phyloP scores from a whole-genome alignment of 2,888 invertebrate genomes.

The Dynastes grantii region DNA sequence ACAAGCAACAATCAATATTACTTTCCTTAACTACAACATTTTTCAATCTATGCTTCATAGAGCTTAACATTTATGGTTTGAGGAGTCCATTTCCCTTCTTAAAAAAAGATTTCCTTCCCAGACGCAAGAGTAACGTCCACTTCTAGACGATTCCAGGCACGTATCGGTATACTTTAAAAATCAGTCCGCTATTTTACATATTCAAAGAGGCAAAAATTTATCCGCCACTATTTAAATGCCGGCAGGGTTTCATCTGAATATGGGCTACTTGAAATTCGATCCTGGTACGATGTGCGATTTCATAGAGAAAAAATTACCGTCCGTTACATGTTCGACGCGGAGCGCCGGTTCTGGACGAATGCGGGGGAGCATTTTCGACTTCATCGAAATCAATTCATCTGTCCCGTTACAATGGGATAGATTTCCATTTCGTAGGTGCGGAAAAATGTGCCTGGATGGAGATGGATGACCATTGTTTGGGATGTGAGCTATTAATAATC shows the following conservation, averaged over 20 bases:
- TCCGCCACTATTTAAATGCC: constrained; percentile 60
- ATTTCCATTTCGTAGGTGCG: not conserved
- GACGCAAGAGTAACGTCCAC: not conserved
- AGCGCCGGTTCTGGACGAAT: constrained; percentile 9
- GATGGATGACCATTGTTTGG: too few species aligned
- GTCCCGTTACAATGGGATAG: constrained; percentile 28
- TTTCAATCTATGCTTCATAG: too few species aligned
- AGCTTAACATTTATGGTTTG: too few species aligned
- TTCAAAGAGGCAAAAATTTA: constrained; percentile 59
- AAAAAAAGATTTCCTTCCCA: not conserved
- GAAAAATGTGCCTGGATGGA: too few species aligned
- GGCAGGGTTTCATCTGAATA: constrained; percentile 61
- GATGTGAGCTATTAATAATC: too few species aligned
- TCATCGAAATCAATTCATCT: constrained; percentile 36
- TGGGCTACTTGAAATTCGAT: constrained; percentile 62
- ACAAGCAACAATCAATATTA: too few species aligned
- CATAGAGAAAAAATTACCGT: constrained; percentile 56
- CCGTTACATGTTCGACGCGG: constrained; percentile 6
- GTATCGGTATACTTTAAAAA: constrained; percentile 56
- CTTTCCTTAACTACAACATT: too few species aligned
- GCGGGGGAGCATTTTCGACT: constrained; percentile 21
- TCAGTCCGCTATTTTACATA: constrained; percentile 61
- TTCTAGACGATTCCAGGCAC: constrained; percentile 54
- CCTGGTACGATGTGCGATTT: constrained; percentile 61
- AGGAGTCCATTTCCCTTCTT: too few species aligned